Percentiles rank a stretch among this genome's conserved stretches.
phyloP scores from a whole-genome alignment of 2,888 invertebrate genomes.

The Macropis europaea region DNA sequence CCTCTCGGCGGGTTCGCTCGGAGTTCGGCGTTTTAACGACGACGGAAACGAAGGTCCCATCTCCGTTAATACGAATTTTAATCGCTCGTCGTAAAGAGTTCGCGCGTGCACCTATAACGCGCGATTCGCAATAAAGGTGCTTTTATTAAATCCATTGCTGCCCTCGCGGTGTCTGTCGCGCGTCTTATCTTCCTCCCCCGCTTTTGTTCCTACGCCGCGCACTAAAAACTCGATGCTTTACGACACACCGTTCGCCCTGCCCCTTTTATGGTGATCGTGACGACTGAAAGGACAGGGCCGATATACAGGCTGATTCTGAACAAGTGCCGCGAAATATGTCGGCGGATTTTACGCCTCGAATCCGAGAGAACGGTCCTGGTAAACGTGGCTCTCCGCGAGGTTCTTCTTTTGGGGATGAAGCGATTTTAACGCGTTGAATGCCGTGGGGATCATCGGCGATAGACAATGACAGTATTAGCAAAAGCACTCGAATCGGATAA shows the following conservation, averaged over 20 bases:
- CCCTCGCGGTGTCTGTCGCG: conserved; percentile 3
- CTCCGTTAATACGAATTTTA: conserved; percentile 77
- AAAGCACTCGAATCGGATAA: no score
- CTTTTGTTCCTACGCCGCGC: conserved; percentile 35
- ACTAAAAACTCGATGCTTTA: conserved; percentile 49
- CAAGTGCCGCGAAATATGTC: conserved; percentile 2
- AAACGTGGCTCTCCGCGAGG: no score
- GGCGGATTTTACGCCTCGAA: no score
- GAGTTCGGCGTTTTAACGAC: conserved; percentile 17
- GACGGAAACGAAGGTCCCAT: conserved; percentile 20
- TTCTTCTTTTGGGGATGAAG: no score
- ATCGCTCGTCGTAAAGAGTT: conserved; percentile 75
- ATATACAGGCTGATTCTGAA: conserved; percentile 33
- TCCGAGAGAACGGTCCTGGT: no score
- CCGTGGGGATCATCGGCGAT: no score
- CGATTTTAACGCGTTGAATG: no score
- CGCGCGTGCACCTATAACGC: conserved; percentile 66
- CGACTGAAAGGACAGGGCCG: conserved; percentile 50
- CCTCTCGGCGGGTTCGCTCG: no score
- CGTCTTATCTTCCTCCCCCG: conserved; percentile 35
- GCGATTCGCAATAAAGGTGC: conserved; percentile 67
- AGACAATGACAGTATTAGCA: no score
- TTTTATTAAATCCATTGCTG: conserved; percentile 66
- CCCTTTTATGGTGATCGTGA: conserved; percentile 61
- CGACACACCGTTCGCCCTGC: conserved; percentile 28